Evolutionary conservation across 2,797 vertebrate genomes (phyloP).

Genomic region (Liasis olivaceus): DNA sequence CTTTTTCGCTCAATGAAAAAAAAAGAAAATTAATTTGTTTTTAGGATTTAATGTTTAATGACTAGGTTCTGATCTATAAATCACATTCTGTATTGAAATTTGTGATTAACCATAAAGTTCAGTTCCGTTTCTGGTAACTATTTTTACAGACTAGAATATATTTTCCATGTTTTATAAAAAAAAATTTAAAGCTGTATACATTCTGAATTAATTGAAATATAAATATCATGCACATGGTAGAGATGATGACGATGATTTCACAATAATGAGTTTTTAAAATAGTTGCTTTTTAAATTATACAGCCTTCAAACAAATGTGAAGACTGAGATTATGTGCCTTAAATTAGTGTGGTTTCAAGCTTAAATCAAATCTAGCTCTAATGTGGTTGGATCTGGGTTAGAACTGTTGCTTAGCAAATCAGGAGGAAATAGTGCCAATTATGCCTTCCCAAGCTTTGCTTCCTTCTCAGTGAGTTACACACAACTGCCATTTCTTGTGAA

Average conservation of each 20-base stretch:
- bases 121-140: not conserved
- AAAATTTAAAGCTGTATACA: slow-evolving; percentile 26
- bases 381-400: not conserved
- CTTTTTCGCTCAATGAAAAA: not conserved
- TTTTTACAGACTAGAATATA: not conserved
- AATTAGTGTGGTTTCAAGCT: not conserved
- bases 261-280: not conserved
- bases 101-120: slow-evolving; percentile 13
- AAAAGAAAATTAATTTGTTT: slow-evolving; percentile 4
- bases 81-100: slow-evolving; percentile 21
- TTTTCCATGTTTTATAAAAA: slow-evolving; percentile 28
- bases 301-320: not conserved
- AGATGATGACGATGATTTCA: not conserved
- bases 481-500: not conserved
- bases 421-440: not conserved
- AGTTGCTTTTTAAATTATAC: not conserved
- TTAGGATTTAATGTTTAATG: slow-evolving; percentile 15
- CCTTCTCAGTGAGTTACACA: not conserved
- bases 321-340: not conserved
- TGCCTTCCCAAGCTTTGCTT: not conserved
- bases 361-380: not conserved
- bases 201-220: not conserved
- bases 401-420: not conserved
- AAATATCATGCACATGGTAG: not conserved
- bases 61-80: not conserved